Evolutionary conservation across 1,140 invertebrate genomes (phyloP), one percentile per base, ranked within the genome.

Genomic region (Pygmarrhopalites habei): DNA sequence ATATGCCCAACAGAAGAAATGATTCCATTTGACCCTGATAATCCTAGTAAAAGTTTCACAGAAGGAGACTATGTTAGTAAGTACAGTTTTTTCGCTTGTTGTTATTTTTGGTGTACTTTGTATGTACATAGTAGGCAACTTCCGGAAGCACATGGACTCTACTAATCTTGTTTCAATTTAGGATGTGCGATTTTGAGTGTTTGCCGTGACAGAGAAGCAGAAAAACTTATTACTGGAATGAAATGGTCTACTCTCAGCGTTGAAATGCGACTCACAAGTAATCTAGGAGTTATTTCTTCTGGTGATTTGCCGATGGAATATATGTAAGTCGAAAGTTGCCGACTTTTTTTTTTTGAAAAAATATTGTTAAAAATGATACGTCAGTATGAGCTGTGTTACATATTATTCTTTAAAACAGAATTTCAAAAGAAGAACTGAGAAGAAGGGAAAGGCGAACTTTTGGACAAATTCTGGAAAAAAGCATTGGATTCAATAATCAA

Each of bases 401-500:
- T 55, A 5, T 55, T 21, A 39, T 46, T 26, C 21, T 51, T 53
- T 14, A 10, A 43, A 39, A 43, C n/a, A 70, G 47, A 17, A 32
- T 64, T 15, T 46, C 59, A 14, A 66, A 76, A 73, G 60, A 59
- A 71, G 49, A 74, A 71, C 52, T 43, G 72, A 21, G 68, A 75
- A 47, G 71, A 69, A 2, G 61, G 72, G 47, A 73, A 46, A 29
- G 53, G 19, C 86, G 84, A 77, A 84, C 79, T 71, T 95, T 87
- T 82, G 87, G 92, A 80, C 85, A 86, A 69, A 82, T 90, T 72
- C 82, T 95, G 73, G 83, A 86, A 77, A 87, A 86, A 77, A 88
- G 87, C 72, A 79, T 86, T 71, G 89, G 88, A 70, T 93, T 92
- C 81, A 86, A 87, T 80, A 95, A 94, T 80, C 89, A 89, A 41